phyloP scores from a whole-genome alignment of 2,113 vertebrate genomes.

The Orthonyx spaldingii region DNA sequence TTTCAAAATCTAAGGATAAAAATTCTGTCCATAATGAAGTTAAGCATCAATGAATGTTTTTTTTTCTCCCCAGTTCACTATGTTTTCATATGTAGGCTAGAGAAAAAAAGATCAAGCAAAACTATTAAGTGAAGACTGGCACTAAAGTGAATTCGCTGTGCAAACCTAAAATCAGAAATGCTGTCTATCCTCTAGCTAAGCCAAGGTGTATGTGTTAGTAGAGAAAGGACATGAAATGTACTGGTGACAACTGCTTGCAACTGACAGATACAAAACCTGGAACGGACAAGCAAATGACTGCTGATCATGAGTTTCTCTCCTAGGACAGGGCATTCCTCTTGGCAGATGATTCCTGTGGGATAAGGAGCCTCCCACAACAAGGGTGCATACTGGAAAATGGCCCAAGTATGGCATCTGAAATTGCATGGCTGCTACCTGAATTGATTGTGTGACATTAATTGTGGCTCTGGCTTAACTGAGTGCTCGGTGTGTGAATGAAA shows the following conservation, averaged over 20 bases:
- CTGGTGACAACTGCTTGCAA: background rate
- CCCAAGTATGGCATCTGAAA: background rate
- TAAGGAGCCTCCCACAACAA: background rate
- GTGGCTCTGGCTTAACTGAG: background rate
- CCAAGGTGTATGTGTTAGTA: background rate
- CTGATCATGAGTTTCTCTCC: background rate
- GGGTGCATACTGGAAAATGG: background rate
- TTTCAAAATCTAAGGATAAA: background rate
- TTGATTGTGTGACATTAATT: background rate
- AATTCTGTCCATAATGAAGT: background rate
- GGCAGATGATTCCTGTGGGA: background rate
- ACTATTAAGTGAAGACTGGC: background rate
- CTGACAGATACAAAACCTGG: background rate
- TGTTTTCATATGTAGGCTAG: background rate
- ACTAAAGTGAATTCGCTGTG: background rate
- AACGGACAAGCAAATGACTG: background rate
- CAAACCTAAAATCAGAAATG: background rate
- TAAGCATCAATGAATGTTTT: background rate
- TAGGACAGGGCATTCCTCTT: background rate
- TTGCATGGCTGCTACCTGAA: background rate
- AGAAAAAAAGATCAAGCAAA: background rate
- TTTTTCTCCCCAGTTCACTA: background rate
- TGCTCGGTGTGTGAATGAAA: background rate
- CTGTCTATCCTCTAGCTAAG: background rate
- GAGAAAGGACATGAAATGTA: background rate